Conservation (phyloP, 2,888 invertebrate species). For the Andrena marginata region DNA sequence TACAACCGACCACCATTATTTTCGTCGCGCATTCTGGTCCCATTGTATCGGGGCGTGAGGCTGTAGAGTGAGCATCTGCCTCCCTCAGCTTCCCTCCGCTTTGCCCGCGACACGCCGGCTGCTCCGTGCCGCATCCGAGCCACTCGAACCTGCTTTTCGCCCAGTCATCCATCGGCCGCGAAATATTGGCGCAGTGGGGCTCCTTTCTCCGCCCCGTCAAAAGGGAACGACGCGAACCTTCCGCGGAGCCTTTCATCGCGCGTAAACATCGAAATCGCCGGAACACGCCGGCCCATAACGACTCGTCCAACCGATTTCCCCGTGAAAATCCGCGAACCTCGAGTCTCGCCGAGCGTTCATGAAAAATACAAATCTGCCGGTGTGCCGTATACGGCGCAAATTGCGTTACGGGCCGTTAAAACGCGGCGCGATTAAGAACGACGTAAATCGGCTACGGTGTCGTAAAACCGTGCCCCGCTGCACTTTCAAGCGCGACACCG, state of each 20-base stretch:
- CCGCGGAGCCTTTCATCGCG: neutral
- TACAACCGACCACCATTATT: constrained; percentile 73
- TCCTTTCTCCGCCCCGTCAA: neutral
- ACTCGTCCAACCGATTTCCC: neutral
- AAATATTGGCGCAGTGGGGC: constrained; percentile 54
- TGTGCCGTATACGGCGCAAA: neutral
- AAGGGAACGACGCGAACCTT: neutral
- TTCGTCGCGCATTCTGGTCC: constrained; percentile 70
- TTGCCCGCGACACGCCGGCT: constrained; percentile 12
- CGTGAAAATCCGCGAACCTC: neutral
- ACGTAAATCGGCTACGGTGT: neutral
- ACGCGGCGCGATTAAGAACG: constrained; percentile 23
- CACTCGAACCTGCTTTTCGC: constrained; percentile 54
- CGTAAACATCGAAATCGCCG: constrained; percentile 17
- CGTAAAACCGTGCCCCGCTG: constrained; percentile 22
- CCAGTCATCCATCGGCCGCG: constrained; percentile 50
- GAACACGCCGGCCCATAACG: neutral
- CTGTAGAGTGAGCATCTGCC: constrained; percentile 79
- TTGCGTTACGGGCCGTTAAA: constrained; percentile 16
- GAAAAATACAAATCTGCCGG: constrained; percentile 24
- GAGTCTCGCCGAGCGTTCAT: neutral
- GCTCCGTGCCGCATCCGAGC: constrained; percentile 10
- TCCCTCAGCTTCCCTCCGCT: constrained; percentile 46
- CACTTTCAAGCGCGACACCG: neutral
- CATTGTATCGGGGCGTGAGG: constrained; percentile 79